Conservation (phyloP, 1,140 invertebrate species). For the Himalopsyche phryganea region DNA sequence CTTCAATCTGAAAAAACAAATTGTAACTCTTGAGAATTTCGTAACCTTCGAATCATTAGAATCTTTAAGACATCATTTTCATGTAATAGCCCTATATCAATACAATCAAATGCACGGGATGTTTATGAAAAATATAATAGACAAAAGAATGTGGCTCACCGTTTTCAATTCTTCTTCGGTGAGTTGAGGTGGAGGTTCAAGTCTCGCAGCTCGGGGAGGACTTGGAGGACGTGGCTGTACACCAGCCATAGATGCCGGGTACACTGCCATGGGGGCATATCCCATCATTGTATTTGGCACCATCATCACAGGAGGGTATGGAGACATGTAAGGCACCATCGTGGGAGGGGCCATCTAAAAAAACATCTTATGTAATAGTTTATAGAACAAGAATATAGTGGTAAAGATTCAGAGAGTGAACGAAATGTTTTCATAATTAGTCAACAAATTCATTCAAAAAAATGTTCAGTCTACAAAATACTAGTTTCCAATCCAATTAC, state of each 20-base stretch:
- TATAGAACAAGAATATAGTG: too few relatives aligned
- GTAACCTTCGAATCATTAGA: too few relatives aligned
- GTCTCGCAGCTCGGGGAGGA: constrained; percentile 34
- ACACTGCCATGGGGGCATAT: constrained; percentile 52
- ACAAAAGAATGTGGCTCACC: constrained; percentile 51
- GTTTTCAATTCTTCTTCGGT: constrained; percentile 76
- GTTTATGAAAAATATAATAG: too few relatives aligned
- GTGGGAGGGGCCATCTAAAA: constrained; percentile 43
- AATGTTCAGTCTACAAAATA: too few relatives aligned
- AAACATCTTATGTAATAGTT: too few relatives aligned
- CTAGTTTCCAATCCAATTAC: too few relatives aligned
- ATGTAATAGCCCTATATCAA: too few relatives aligned
- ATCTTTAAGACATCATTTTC: too few relatives aligned
- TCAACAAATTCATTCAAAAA: too few relatives aligned
- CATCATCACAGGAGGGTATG: constrained; percentile 60
- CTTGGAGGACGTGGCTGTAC: constrained; percentile 31
- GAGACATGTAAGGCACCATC: constrained; percentile 29
- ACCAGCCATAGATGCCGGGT: constrained; percentile 41
- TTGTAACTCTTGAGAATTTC: not conserved
- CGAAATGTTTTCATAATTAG: too few relatives aligned
- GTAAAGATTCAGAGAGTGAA: too few relatives aligned
- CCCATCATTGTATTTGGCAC: constrained; percentile 55
- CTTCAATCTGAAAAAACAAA: constrained; percentile 64
- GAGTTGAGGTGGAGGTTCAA: constrained; percentile 43
- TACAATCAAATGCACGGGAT: too few relatives aligned